These are phyloP conservation scores for Cyclura pinguis DNA, from an alignment of 2,797 vertebrate genomes.

Conservation along the genomic window DNA sequence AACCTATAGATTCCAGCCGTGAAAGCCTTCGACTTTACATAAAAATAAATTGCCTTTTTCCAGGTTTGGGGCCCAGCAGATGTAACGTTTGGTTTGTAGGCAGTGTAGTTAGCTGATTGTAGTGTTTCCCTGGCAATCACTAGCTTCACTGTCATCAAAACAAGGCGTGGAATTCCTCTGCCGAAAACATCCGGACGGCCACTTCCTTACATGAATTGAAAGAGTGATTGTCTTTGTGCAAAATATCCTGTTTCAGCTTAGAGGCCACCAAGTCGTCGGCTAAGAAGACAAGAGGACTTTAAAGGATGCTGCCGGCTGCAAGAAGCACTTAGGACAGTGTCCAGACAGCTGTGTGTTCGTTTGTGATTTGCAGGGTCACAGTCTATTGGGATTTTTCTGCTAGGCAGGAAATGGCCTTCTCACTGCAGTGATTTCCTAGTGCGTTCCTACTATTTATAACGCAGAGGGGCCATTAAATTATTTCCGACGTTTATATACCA, in stretches of 20 bases:
- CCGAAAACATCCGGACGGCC: background rate
- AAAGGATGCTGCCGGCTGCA: background rate
- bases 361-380: background rate
- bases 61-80: slow-evolving; percentile 49
- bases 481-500: too few relatives aligned
- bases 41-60: background rate
- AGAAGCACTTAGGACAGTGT: background rate
- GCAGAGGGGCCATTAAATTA: too few relatives aligned
- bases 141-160: slow-evolving; percentile 90
- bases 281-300: background rate
- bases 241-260: background rate
- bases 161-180: slow-evolving; percentile 76
- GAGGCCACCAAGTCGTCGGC: background rate
- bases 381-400: background rate
- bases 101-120: slow-evolving; percentile 97
- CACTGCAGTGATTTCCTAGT: background rate
- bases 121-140: slow-evolving; percentile 83
- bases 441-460: too few relatives aligned
- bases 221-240: background rate
- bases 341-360: background rate
- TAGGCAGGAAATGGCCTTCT: background rate
- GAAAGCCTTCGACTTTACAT: too few relatives aligned
- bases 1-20: too few relatives aligned
- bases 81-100: slow-evolving; percentile 89
- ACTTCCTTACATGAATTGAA: background rate